A percentile compares a stretch with the other conserved stretches of the same genome.
These are phyloP conservation scores for Pseudochirops corinnae DNA, from an alignment of 2,797 vertebrate genomes.

Conservation along the genomic window DNA sequence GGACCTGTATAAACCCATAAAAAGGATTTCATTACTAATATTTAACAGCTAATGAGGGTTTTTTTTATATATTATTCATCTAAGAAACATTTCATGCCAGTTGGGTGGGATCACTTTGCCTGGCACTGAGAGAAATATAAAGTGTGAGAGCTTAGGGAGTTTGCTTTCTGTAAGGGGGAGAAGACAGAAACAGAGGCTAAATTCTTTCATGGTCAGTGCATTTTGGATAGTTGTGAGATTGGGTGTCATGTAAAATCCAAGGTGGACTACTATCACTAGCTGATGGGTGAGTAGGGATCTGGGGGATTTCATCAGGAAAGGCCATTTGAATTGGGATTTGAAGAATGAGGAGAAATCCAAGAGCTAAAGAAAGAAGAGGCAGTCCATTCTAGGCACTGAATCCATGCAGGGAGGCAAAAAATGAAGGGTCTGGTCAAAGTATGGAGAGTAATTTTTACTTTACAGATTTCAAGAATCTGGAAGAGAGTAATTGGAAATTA, in stretches of 20 bases:
- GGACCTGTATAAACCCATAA: slow-evolving; percentile 19
- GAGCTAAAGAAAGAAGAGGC: neutral
- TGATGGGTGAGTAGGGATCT: neutral
- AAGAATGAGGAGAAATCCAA: neutral
- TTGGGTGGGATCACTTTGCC: neutral
- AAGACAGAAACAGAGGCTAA: neutral
- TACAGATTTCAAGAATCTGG: neutral
- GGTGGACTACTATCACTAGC: accelerated
- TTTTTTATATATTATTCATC: neutral
- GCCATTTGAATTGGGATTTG: neutral
- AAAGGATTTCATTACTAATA: neutral
- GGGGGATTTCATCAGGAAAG: neutral
- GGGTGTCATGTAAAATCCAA: neutral
- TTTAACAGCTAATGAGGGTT: neutral
- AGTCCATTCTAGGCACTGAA: neutral
- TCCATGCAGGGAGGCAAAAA: neutral
- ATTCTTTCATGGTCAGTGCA: neutral
- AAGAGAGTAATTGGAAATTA: neutral
- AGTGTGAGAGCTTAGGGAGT: neutral
- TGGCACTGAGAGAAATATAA: neutral
- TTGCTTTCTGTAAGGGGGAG: neutral
- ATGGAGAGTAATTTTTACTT: neutral
- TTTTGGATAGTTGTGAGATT: neutral
- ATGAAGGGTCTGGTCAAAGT: neutral
- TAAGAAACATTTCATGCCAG: neutral